Percentiles rank a stretch among this genome's conserved stretches.
These are phyloP conservation scores for Pachyramphus minor DNA, from an alignment of 2,113 vertebrate genomes.

Conservation along the genomic window DNA sequence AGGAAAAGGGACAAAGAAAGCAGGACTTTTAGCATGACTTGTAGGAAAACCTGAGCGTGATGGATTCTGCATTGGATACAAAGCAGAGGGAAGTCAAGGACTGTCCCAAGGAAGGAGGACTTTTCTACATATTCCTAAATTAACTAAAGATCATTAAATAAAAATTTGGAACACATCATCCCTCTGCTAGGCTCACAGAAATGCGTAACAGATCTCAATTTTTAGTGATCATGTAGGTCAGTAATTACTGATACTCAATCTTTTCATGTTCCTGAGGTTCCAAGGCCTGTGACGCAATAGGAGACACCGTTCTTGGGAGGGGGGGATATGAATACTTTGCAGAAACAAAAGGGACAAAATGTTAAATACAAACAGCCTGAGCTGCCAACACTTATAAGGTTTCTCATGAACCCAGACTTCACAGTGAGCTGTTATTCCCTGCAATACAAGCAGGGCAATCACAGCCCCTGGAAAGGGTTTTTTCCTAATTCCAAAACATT, in stretches of 20 bases:
- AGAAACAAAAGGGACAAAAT: not conserved
- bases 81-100: not conserved
- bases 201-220: not conserved
- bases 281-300: accelerated
- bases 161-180: not conserved
- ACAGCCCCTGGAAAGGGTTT: not conserved
- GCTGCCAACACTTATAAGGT: not conserved
- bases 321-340: not conserved
- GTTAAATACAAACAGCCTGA: not conserved
- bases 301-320: not conserved
- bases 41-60: not conserved
- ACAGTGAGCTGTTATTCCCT: not conserved
- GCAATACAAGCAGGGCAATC: accelerated
- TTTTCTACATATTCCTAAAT: not conserved
- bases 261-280: not conserved
- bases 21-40: not conserved
- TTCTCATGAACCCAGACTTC: not conserved
- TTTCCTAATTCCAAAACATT: not conserved
- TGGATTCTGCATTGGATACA: not conserved
- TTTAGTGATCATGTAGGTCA: not conserved
- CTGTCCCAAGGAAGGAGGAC: not conserved
- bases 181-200: not conserved
- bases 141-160: not conserved
- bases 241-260: not conserved
- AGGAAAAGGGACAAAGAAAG: not conserved